Evolutionary conservation across 2,797 vertebrate species (phyloP).

Genomic region (Scarus forsteni): DNA sequence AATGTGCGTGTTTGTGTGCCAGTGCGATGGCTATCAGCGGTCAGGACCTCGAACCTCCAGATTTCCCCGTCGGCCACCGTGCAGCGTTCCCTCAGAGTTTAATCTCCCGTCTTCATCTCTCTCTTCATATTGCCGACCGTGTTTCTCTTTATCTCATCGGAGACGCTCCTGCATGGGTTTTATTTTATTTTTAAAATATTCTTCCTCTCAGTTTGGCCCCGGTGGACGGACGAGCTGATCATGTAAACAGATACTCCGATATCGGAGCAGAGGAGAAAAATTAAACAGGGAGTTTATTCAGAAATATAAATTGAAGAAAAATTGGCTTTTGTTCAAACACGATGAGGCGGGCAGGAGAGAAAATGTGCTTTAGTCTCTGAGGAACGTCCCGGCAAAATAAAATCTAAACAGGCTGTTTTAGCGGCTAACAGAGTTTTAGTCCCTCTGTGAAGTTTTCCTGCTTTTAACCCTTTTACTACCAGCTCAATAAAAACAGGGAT

Average conservation of each 20-base stretch:
- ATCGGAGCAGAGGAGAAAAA: slow-evolving; percentile 20
- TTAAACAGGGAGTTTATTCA: slow-evolving; percentile 25
- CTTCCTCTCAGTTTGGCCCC: slow-evolving; percentile 39
- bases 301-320: slow-evolving; percentile 16
- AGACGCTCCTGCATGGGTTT: slow-evolving; percentile 34
- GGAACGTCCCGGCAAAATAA: neutral
- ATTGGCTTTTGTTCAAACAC: slow-evolving; percentile 22
- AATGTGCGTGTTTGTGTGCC: slow-evolving; percentile 7
- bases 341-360: neutral
- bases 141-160: slow-evolving; percentile 49
- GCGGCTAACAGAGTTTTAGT: neutral
- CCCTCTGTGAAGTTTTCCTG: neutral
- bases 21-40: slow-evolving; percentile 64
- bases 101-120: slow-evolving; percentile 53
- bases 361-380: neutral
- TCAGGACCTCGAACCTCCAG: slow-evolving; percentile 58
- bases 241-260: slow-evolving; percentile 52
- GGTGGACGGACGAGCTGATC: slow-evolving; percentile 43
- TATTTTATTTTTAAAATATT: slow-evolving; percentile 30
- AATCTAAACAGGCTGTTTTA: neutral
- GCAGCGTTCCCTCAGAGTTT: slow-evolving; percentile 8
- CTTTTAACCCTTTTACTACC: no score
- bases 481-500: no score
- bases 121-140: slow-evolving; percentile 35
- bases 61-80: slow-evolving; percentile 59